These are phyloP conservation scores for Pristionchus mayeri DNA, from an alignment of 2,888 invertebrate species.

Conservation along the genomic window DNA sequence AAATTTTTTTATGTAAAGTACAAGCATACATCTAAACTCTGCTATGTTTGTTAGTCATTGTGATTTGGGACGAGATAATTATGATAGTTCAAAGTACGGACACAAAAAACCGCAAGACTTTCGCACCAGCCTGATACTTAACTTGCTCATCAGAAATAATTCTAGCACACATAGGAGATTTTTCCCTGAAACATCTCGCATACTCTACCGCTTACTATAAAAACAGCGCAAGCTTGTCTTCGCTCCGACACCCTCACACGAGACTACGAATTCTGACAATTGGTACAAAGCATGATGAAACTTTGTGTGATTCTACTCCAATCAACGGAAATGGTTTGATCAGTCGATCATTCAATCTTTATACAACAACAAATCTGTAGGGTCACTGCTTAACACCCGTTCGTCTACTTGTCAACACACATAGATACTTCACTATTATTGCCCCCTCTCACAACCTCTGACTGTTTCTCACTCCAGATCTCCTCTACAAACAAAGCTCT, in stretches of 20 bases:
- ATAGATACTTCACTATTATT: too few relatives aligned
- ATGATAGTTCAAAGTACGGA: too few relatives aligned
- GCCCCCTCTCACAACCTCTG: not conserved
- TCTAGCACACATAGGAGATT: not conserved
- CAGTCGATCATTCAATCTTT: not conserved
- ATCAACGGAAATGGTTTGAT: not conserved
- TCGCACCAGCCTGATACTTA: too few relatives aligned
- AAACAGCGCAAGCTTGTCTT: not conserved
- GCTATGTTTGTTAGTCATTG: too few relatives aligned
- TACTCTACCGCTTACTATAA: not conserved
- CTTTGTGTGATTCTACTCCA: too few relatives aligned
- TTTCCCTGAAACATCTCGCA: not conserved
- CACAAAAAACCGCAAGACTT: too few relatives aligned
- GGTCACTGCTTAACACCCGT: not conserved
- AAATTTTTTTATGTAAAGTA: too few relatives aligned
- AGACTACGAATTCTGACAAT: not conserved
- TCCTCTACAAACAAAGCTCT: conserved; percentile 2
- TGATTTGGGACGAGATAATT: too few relatives aligned
- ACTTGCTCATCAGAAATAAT: not conserved
- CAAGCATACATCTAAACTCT: too few relatives aligned
- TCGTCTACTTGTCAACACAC: not conserved
- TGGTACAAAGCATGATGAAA: not conserved
- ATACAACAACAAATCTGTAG: too few relatives aligned
- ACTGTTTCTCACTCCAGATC: conserved; percentile 28
- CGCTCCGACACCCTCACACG: not conserved